Percentiles rank a stretch among this genome's conserved stretches.
Conservation (phyloP, 2,797 vertebrate species). For the Anas acuta region DNA sequence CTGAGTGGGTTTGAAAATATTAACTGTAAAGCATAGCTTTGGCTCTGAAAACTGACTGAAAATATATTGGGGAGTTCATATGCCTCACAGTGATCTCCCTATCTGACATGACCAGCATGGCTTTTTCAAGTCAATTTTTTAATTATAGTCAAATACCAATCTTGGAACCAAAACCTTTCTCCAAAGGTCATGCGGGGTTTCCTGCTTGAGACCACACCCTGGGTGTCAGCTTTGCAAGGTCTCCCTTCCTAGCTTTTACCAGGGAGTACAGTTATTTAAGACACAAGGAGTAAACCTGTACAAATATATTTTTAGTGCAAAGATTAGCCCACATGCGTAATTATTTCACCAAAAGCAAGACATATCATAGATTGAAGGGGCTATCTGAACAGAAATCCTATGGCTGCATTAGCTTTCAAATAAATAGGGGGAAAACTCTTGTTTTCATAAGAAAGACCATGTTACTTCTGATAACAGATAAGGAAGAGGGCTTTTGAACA, state of each 20-base stretch:
- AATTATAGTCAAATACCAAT: background rate
- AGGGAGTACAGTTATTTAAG: background rate
- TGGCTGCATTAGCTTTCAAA: background rate
- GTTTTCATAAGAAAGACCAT: background rate
- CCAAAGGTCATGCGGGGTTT: background rate
- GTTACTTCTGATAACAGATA: background rate
- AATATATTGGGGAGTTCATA: background rate
- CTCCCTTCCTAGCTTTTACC: background rate
- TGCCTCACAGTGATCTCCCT: background rate
- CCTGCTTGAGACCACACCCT: background rate
- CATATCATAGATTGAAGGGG: background rate
- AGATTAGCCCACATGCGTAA: background rate
- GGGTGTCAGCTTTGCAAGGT: background rate
- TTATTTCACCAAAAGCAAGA: background rate
- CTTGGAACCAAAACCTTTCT: background rate
- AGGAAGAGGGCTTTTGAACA: background rate
- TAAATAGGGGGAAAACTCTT: background rate
- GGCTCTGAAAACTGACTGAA: slow-evolving; percentile 12
- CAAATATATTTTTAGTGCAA: background rate
- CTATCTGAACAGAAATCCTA: background rate
- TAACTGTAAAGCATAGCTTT: background rate
- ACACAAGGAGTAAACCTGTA: background rate
- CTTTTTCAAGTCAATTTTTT: background rate
- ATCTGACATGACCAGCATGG: background rate
- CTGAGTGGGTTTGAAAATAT: background rate